phyloP scores from a whole-genome alignment of 2,113 vertebrate species.

The Phodopus roborovskii region DNA sequence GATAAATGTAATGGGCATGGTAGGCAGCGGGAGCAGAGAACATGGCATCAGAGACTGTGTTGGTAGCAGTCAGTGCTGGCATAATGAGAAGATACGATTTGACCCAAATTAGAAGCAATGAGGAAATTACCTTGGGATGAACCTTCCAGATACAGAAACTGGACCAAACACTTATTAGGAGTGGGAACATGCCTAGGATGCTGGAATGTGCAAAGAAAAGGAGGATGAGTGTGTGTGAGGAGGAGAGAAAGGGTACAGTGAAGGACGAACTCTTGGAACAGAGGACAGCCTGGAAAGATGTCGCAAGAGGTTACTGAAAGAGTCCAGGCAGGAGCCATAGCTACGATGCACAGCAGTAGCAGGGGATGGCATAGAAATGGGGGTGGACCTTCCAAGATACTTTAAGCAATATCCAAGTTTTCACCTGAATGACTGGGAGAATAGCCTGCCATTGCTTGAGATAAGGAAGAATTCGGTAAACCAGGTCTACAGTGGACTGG shows the following conservation, averaged over 20 bases:
- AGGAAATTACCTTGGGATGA: neutral
- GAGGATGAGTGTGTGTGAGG: too few species aligned
- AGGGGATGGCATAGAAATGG: neutral
- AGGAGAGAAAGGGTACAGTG: neutral
- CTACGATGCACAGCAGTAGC: neutral
- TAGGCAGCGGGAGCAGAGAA: neutral
- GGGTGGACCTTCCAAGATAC: neutral
- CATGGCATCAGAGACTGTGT: neutral
- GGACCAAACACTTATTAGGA: neutral
- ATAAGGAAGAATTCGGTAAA: neutral
- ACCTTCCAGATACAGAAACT: neutral
- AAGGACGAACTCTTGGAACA: neutral
- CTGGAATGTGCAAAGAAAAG: neutral
- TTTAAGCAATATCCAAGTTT: neutral
- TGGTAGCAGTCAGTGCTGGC: neutral
- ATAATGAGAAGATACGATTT: neutral
- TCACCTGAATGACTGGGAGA: neutral
- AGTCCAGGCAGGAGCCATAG: neutral
- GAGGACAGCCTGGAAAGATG: neutral
- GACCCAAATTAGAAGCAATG: neutral
- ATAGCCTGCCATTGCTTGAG: neutral
- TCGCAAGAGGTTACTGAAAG: neutral
- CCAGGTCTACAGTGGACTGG: neutral
- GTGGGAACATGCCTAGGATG: neutral
- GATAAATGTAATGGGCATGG: too few species aligned